Percentiles rank a stretch among this genome's conserved stretches.
phyloP scores from a whole-genome alignment of 2,888 invertebrate species.

The Seira musarum region DNA sequence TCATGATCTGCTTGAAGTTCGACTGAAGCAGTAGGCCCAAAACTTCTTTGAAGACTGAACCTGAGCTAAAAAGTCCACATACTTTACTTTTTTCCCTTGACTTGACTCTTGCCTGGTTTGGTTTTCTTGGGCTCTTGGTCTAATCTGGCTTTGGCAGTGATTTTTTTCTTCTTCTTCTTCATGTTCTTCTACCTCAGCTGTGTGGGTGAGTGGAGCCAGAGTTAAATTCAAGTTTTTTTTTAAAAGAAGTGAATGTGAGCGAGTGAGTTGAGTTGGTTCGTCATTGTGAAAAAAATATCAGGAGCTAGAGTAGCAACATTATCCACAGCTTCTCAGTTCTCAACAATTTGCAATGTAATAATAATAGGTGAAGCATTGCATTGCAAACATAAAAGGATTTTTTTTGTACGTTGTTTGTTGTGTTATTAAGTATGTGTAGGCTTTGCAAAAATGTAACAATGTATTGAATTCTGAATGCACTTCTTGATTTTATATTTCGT shows the following conservation, averaged over 20 bases:
- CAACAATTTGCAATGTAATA: neutral
- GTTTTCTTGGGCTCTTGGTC: constrained; percentile 1
- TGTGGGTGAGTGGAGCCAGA: constrained; percentile 51
- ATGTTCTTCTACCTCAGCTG: constrained; percentile 53
- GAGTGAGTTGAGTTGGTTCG: constrained; percentile 6
- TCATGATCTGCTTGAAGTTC: no score
- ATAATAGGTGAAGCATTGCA: neutral
- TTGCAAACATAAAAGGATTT: neutral
- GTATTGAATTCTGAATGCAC: no score
- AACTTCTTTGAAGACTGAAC: neutral
- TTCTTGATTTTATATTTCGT: no score
- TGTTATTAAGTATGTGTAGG: no score
- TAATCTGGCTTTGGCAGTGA: constrained; percentile 34
- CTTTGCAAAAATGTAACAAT: no score
- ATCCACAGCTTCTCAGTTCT: no score
- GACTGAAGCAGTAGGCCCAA: neutral
- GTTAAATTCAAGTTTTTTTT: constrained; percentile 37
- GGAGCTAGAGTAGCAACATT: no score
- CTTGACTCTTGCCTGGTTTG: neutral
- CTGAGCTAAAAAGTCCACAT: neutral
- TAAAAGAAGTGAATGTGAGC: neutral
- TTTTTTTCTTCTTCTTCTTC: constrained; percentile 51
- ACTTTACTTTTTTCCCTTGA: constrained; percentile 1
- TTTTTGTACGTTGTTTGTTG: no score
- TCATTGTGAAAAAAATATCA: neutral